Evolutionary conservation across 2,797 vertebrate species (phyloP), one percentile per base, ranked within the genome.

Genomic region (Hybognathus amarus): DNA sequence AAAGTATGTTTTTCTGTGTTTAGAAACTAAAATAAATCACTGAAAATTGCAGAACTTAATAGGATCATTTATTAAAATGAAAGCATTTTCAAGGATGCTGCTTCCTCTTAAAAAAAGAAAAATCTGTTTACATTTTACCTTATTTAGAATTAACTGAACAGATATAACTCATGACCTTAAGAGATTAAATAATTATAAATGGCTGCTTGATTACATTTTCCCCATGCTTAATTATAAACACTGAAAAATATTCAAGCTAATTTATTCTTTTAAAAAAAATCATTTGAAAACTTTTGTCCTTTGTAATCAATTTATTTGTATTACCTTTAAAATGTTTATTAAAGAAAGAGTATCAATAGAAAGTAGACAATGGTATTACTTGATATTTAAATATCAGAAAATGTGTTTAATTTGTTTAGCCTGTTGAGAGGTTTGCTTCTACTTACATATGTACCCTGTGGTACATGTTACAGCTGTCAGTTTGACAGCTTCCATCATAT

Each of bases 401-500:
- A 77, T 30, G 9, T 38, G 24, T 3, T 77, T 77, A n/a, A 75
- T 40, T n/a, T 45, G 17, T 45, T 45, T 8, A 76, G 36, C 3
- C 22, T 56, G 8, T 15, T 61, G 17, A 27, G 2, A 64, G 24
- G 24, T 20, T 45, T 77, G 56, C 59, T 77, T 77, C 2, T 77
- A 33, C 13, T 77, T n/a, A 20, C 17, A 30, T 8, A 20, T 64
- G 63, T 36, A 42, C 13, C 59, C 24, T 13, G 2, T 61, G 59
- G 24, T 61, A 33, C 11, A n/a, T 15, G 6, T 71, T 61, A 80
- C 61, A 77, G 66, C 64, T 61, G 74, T 83, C 69, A 54, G 54
- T 71, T 47, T 94, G 78, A 95, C 88, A 5, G 95, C 93, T 95
- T 85, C 95, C 94, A 90, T 95, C 95, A 0, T 91, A 95, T 94